Conservation (phyloP, 2,888 invertebrate genomes). For the Dynastes hyllus region DNA sequence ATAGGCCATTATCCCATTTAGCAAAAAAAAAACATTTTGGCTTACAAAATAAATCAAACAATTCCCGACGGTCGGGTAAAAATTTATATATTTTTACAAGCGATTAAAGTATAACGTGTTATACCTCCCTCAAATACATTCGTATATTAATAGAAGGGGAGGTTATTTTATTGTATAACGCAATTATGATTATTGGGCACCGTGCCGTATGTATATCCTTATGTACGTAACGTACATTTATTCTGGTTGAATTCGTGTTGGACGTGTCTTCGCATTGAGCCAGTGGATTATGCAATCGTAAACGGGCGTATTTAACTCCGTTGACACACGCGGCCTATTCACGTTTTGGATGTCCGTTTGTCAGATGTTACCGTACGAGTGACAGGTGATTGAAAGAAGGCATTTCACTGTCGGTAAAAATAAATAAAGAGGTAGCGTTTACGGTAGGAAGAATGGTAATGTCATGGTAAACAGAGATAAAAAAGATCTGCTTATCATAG, state of each 20-base stretch:
- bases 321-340: conserved; percentile 11
- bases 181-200: conserved; percentile 20
- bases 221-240: too few species aligned
- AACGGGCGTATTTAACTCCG: conserved; percentile 24
- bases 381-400: conserved; percentile 30
- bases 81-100: conserved; percentile 60
- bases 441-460: background rate
- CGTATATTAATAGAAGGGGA: conserved; percentile 38
- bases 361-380: conserved; percentile 1
- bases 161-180: conserved; percentile 22
- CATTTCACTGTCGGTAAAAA: conserved; percentile 8
- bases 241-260: background rate
- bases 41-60: too few species aligned
- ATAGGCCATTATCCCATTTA: too few species aligned
- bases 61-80: conserved; percentile 1
- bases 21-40: too few species aligned
- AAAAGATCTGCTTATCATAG: conserved; percentile 6
- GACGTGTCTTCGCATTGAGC: conserved; percentile 35
- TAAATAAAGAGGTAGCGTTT: conserved; percentile 1
- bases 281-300: conserved; percentile 35
- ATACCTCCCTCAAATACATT: background rate
- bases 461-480: conserved; percentile 1
- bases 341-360: conserved; percentile 19
- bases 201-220: background rate
- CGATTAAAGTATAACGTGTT: conserved; percentile 54